These are phyloP conservation scores for Eupithecia insigniata DNA, from an alignment of 2,888 invertebrate species.

Conservation along the genomic window DNA sequence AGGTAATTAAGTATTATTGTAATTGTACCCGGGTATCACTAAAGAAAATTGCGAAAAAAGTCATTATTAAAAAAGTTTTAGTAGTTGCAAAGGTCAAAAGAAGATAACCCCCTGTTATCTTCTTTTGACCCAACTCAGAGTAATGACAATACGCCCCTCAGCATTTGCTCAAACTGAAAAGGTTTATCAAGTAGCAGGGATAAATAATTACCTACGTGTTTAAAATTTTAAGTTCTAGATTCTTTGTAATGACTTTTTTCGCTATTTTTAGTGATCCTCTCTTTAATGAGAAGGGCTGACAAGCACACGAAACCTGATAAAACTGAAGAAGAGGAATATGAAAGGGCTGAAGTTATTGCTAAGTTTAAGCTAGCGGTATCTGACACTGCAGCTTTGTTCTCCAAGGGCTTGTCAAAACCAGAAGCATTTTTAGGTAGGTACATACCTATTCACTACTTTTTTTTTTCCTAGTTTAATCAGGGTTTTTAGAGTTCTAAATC, in stretches of 20 bases:
- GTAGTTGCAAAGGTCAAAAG: background rate
- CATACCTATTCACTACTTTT: background rate
- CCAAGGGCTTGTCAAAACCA: background rate
- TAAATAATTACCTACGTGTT: background rate
- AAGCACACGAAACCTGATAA: background rate
- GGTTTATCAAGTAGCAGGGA: background rate
- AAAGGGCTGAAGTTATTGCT: background rate
- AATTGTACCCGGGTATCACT: background rate
- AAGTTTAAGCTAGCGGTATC: background rate
- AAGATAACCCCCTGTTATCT: background rate
- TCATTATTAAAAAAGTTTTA: background rate
- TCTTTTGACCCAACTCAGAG: background rate
- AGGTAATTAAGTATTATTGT: background rate
- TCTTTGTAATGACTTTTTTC: background rate
- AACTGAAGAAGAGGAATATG: background rate
- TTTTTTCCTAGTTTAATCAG: background rate
- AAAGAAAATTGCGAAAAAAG: background rate
- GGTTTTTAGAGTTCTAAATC: background rate
- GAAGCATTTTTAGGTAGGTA: conserved; percentile 1
- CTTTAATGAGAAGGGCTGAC: background rate
- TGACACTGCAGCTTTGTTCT: background rate
- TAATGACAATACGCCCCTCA: background rate
- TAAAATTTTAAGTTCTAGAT: background rate
- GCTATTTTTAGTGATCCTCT: conserved; percentile 3
- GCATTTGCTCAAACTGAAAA: background rate